Conservation (phyloP, 1,140 invertebrate genomes). For the Zophobas morio region DNA sequence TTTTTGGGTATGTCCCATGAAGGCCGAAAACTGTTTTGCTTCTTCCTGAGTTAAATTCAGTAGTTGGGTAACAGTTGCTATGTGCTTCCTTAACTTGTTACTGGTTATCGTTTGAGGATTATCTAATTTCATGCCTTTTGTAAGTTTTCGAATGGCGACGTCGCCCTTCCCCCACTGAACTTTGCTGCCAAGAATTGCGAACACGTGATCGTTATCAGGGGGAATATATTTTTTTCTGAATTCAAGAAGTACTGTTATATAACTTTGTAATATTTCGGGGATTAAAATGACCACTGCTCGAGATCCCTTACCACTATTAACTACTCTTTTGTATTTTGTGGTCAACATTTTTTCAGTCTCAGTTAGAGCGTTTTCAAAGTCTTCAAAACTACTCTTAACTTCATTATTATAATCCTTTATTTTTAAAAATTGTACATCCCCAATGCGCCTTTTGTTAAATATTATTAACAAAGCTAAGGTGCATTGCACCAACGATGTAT, state of each 20-base stretch:
- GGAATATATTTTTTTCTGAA: conserved; percentile 42
- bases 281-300: conserved; percentile 52
- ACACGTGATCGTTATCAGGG: conserved; percentile 50
- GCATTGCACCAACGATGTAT: conserved; percentile 41
- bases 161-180: conserved; percentile 55
- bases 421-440: conserved; percentile 58
- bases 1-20: conserved; percentile 57
- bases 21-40: conserved; percentile 52
- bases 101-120: conserved; percentile 48
- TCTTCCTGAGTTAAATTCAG: conserved; percentile 55
- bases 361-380: conserved; percentile 56
- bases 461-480: conserved; percentile 52
- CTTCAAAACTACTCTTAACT: conserved; percentile 47
- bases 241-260: conserved; percentile 45
- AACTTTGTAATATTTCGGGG: conserved; percentile 50
- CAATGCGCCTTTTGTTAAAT: conserved; percentile 58
- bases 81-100: conserved; percentile 55
- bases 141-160: conserved; percentile 47
- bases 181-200: conserved; percentile 49
- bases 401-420: conserved; percentile 52
- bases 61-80: conserved; percentile 55
- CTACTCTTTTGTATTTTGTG: conserved; percentile 51
- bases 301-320: conserved; percentile 54
- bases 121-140: conserved; percentile 51
- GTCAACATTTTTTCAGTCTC: conserved; percentile 48